Base-by-base conservation (phyloP, 2,797 vertebrate genomes). In the Enteromius radiatus region DNA sequence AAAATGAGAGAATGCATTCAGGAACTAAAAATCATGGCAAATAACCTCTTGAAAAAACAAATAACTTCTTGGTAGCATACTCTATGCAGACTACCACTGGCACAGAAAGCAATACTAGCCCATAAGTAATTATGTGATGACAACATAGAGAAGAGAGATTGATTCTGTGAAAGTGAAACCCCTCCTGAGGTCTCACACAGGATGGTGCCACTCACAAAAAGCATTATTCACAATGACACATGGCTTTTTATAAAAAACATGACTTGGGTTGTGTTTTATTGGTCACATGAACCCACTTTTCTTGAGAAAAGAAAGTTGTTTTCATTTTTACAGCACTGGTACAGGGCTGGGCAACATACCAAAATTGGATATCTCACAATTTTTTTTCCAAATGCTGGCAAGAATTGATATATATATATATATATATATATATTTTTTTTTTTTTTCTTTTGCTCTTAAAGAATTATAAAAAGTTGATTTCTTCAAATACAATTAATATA, bases 91-190 rank as follows among this genome's bases (percentile, higher is more conserved):
- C 54, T 61, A 23, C 26, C 17, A 71, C 68, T 61, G 23, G 9
- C 4, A 63, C 17, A 23, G 19, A 45, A 61, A 23, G 68, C 8
- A 0, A 23, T 65, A 38, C 19, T 33, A 61, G 41, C 54, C 54
- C 45, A 45, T 54, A 21, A 54, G 49, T 8, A 61, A 68, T 56
- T 78, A 69, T 70, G n/a, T 14, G 76, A 86, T 73, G 81, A 78
- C 63, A 47, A 56, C 70, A 33, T 54, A 21, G 23, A 52, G n/a
- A 75, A 77, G 12, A 77, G 61, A 85, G 70, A 76, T 52, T n/a
- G 3, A 63, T 73, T 73, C 36, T 52, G 47, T 80, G 74, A 76
- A 86, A 86, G 61, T 83, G 76, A 76, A 59, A 61, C 52, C 52
- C 45, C 64, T 76, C 67, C 38, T 77, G 71, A 28, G 43, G 36